These are phyloP conservation scores for Euwallacea fornicatus DNA, from an alignment of 1,140 invertebrate species.

Conservation along the genomic window DNA sequence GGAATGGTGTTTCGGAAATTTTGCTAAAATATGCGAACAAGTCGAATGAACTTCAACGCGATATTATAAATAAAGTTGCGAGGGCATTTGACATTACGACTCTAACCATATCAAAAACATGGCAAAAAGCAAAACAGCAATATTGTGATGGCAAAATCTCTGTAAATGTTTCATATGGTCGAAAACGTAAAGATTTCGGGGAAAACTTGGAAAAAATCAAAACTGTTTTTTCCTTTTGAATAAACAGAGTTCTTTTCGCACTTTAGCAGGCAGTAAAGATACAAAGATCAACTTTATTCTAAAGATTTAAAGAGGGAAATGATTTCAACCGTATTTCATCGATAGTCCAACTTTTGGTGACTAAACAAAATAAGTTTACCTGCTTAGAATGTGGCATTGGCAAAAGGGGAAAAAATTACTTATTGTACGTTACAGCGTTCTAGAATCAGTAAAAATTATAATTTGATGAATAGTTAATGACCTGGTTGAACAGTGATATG, in stretches of 20 bases:
- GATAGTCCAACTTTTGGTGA: neutral
- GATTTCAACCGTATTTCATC: neutral
- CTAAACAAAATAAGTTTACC: neutral
- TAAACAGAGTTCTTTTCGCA: neutral
- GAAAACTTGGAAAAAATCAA: slow-evolving; percentile 3
- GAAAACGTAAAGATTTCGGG: no score
- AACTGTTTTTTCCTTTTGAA: neutral
- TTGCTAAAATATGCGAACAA: neutral
- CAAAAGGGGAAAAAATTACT: no score
- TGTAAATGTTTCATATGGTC: no score
- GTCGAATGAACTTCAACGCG: neutral
- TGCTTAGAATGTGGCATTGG: neutral
- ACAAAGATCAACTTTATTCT: neutral
- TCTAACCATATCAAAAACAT: no score
- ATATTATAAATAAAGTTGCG: neutral
- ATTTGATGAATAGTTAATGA: no score
- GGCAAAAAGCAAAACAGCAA: no score
- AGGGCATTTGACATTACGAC: neutral
- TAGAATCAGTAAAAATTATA: no score
- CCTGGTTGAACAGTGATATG: no score
- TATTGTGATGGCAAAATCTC: no score
- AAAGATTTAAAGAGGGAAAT: neutral
- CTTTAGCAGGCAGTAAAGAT: neutral
- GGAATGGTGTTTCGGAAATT: neutral
- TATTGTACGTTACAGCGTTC: no score